Evolutionary conservation across 2,797 vertebrate genomes (phyloP).

Genomic region (Scleropages formosus): DNA sequence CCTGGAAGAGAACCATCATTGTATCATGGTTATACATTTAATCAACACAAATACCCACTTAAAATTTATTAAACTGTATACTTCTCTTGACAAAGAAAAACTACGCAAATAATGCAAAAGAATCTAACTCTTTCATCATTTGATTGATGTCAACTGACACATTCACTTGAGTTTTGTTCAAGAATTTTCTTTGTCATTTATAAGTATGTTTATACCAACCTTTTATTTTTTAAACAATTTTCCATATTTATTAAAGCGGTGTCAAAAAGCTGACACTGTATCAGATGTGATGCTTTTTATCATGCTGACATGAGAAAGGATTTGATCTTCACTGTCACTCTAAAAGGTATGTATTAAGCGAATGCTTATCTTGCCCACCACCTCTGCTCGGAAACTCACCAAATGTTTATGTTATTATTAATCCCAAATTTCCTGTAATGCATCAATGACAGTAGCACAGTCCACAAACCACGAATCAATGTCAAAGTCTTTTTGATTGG

Average conservation of each 20-base stretch:
- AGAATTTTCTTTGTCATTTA: no score
- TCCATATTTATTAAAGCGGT: no score
- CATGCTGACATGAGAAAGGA: constrained; percentile 29
- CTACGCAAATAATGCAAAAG: not conserved
- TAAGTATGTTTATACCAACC: no score
- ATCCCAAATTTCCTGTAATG: constrained; percentile 66
- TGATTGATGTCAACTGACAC: no score
- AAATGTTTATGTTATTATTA: constrained; percentile 64
- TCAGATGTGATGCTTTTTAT: no score
- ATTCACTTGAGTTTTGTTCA: no score
- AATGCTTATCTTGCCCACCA: constrained; percentile 56
- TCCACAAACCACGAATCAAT: constrained; percentile 8
- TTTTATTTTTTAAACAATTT: no score
- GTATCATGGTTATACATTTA: constrained; percentile 3
- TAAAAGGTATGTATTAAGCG: constrained; percentile 53
- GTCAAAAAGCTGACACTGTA: no score
- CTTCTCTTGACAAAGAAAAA: not conserved
- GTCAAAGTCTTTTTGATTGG: constrained; percentile 2
- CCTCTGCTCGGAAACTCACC: constrained; percentile 56
- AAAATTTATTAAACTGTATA: no score
- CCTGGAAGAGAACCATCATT: constrained; percentile 40
- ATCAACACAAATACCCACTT: no score
- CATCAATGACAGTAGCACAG: constrained; percentile 60
- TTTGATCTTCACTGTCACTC: constrained; percentile 40
- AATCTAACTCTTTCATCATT: no score